Conservation (phyloP, 2,888 invertebrate genomes). For the Lasioglossum leucozonium region DNA sequence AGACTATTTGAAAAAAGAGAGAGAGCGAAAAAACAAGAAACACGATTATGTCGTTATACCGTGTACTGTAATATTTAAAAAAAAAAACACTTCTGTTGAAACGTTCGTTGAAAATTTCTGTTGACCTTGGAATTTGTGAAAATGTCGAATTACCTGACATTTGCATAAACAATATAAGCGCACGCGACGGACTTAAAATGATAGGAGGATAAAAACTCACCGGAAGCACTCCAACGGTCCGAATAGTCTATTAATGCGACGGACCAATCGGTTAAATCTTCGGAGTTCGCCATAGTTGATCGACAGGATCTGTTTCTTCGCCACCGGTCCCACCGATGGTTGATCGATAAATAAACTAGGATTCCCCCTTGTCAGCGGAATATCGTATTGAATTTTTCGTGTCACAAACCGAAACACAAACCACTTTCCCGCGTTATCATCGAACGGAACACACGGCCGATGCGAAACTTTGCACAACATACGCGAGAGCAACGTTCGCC, state of each 20-base stretch:
- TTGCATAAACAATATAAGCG: not conserved
- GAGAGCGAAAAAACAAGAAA: no score
- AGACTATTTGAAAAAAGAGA: not conserved
- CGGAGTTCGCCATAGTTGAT: conserved; percentile 87
- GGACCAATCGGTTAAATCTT: conserved; percentile 89
- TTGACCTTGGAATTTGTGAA: not conserved
- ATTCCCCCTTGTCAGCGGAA: conserved; percentile 19
- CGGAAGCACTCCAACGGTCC: conserved; percentile 88
- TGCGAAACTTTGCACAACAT: conserved; percentile 22
- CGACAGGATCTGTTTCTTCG: conserved; percentile 36
- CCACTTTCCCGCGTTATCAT: conserved; percentile 41
- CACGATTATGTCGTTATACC: no score
- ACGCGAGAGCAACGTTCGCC: conserved; percentile 28
- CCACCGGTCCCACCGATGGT: conserved; percentile 17
- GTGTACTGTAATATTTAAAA: no score
- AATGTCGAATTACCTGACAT: no score
- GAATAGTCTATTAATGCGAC: conserved; percentile 87
- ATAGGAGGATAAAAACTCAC: conserved; percentile 84
- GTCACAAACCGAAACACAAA: conserved; percentile 29
- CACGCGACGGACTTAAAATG: not conserved
- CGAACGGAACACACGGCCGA: conserved; percentile 7
- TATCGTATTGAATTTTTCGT: conserved; percentile 8
- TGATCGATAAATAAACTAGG: conserved; percentile 27
- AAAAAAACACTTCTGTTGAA: not conserved
- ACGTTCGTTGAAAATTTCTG: not conserved